Evolutionary conservation across 1,140 invertebrate genomes (phyloP), one percentile per base, ranked within the genome.

Genomic region (Grapholita molesta): DNA sequence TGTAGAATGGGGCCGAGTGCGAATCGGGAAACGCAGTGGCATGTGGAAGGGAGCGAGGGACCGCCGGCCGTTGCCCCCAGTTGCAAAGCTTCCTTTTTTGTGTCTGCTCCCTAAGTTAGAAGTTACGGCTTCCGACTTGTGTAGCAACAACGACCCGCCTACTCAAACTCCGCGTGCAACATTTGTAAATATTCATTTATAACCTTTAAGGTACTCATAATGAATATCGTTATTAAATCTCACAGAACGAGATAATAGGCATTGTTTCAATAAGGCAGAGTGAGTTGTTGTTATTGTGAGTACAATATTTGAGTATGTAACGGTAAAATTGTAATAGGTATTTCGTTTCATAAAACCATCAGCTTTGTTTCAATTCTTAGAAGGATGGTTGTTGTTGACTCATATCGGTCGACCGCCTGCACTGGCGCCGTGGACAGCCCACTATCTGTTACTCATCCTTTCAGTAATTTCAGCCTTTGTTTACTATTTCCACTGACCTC

Each of bases 1-100:
- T 15, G 55, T 61, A 61, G 55, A 32, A 61, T 32, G 55, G 28
- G 55, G 55, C 30, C 55, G 24, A 61, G 55, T 61, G 55, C 55
- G 55, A 61, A 61, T 61, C 28, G 55, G 55, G 55, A 61, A 61
- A 61, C 28, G 11, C 21, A 38, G 64, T 71, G 65, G 75, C 70
- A 76, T 71, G 72, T 75, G 76, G 69, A 64, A 61, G 38, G 35
- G 74, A 70, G 74, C 73, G 73, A 80, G 79, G 75, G 74, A 71
- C 70, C 72, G 79, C 70, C 78, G 83, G 82, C 75, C 83, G 72
- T 79, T 85, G 83, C 75, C 82, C 82, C 75, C 77, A 64, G 66
- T 64, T 73, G 68, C 70, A 70, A 77, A 70, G 61, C 25, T 74
- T 42, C 28, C 23, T 65, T 65, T 64, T 65, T 65, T 61, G 64